These are phyloP conservation scores for Temnothorax longispinosus DNA, from an alignment of 1,140 invertebrate species.

Conservation along the genomic window DNA sequence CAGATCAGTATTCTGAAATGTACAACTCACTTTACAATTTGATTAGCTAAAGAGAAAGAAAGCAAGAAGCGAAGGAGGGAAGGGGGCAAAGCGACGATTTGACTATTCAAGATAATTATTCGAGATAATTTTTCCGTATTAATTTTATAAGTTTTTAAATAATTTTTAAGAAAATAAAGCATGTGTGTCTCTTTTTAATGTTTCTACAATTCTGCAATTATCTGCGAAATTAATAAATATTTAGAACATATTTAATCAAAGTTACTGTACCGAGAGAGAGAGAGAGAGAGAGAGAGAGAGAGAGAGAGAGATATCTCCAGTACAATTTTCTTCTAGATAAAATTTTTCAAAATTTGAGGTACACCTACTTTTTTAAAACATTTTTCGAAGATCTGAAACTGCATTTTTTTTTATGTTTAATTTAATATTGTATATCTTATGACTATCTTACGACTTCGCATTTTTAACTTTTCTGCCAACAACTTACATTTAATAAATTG, in stretches of 20 bases:
- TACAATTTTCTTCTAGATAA: too few relatives aligned
- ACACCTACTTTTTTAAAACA: too few relatives aligned
- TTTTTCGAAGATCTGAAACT: too few relatives aligned
- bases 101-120: neutral
- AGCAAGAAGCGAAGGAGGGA: neutral
- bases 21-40: neutral
- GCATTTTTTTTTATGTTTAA: too few relatives aligned
- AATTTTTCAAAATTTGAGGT: too few relatives aligned
- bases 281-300: too few relatives aligned
- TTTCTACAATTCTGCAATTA: neutral
- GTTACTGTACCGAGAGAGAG: neutral
- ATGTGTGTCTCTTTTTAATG: too few relatives aligned
- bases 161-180: neutral
- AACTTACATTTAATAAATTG: too few relatives aligned
- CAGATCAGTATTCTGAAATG: constrained; percentile 22
- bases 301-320: too few relatives aligned
- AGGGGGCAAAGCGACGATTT: neutral
- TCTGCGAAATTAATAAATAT: neutral
- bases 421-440: too few relatives aligned
- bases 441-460: too few relatives aligned
- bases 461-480: too few relatives aligned
- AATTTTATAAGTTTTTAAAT: neutral
- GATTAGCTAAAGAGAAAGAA: neutral
- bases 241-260: neutral
- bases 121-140: neutral